A percentile compares a stretch with the other conserved stretches of the same genome.
phyloP scores from a whole-genome alignment of 2,113 vertebrate species.

The Octodon degus region DNA sequence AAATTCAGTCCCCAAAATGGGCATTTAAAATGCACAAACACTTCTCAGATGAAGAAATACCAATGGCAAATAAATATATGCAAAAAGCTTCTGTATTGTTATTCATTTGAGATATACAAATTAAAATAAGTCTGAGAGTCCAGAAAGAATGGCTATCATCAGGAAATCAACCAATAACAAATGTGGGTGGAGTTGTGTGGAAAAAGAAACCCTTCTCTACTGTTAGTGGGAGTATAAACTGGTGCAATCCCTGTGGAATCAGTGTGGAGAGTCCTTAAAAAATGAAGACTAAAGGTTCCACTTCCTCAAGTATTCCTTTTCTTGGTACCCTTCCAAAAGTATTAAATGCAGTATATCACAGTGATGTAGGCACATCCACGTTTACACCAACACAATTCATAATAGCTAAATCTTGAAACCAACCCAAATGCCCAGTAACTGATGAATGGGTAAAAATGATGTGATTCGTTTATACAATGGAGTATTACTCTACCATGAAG shows the following conservation, averaged over 20 bases:
- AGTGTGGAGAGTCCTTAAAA: background rate
- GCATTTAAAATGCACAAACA: background rate
- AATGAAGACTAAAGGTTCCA: background rate
- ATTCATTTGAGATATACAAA: background rate
- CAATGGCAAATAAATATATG: background rate
- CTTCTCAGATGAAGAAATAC: background rate
- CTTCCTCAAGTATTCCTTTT: background rate
- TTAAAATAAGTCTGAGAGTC: background rate
- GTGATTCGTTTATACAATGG: background rate
- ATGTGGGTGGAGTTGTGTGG: too few relatives aligned
- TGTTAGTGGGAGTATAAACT: background rate
- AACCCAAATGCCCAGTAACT: background rate
- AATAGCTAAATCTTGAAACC: background rate
- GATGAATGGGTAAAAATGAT: background rate
- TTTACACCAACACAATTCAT: background rate
- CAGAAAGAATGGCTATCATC: background rate
- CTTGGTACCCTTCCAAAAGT: background rate
- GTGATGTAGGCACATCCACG: background rate
- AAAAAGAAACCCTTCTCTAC: background rate
- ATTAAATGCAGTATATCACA: background rate
- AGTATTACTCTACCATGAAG: background rate
- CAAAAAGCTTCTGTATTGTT: background rate
- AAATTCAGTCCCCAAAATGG: too few relatives aligned
- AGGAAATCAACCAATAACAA: background rate
- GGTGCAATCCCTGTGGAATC: background rate